Base-by-base conservation (phyloP, 2,797 vertebrate species). In the Eupleurogrammus muticus region DNA sequence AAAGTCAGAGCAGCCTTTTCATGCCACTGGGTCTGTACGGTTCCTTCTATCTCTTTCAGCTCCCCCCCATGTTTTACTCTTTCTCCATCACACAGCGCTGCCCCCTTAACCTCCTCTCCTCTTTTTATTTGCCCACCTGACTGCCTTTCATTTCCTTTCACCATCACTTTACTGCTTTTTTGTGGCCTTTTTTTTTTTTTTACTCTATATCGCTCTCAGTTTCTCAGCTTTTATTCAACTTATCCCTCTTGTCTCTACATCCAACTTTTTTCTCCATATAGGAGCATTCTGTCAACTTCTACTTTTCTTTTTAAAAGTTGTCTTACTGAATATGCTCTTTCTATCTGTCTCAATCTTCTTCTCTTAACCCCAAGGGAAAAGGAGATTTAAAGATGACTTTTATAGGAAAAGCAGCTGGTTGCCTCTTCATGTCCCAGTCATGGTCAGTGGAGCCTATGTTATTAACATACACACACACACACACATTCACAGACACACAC, bases 341-440 rank as follows among this genome's bases (percentile, higher is more conserved):
- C 52, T 62, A 38, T 53, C 54, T 23, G 21, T 59, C 46, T 54
- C 46, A 19, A 5, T 64, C 70, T 73, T 28, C 53, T 38, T 63
- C 35, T 1, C 54, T 57, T 1, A 44, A 75, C 77, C 85, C 64
- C 73, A 85, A 90, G 66, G 80, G 57, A 69, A 28, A 66, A 63
- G 5, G 32, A 64, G 34, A 52, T 75, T 70, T 70, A 80, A 82
- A 82, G 62, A 80, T 62, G 77, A 66, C 64, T 50, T 75, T 93
- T 94, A 47, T 92, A 89, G 90, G 90, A 94, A 94, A 93, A 16
- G 17, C 94, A 93, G 36, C 48, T 20, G 80, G 75, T 76, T 73
- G 73, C 74, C 70, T 80, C 79, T 83, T 83, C 53, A 67, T 73
- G 80, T 57, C 73, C 56, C 23, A 53, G 71, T 77, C 77, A 67